phyloP scores from a whole-genome alignment of 2,113 vertebrate species.

The Serilophus lunatus region DNA sequence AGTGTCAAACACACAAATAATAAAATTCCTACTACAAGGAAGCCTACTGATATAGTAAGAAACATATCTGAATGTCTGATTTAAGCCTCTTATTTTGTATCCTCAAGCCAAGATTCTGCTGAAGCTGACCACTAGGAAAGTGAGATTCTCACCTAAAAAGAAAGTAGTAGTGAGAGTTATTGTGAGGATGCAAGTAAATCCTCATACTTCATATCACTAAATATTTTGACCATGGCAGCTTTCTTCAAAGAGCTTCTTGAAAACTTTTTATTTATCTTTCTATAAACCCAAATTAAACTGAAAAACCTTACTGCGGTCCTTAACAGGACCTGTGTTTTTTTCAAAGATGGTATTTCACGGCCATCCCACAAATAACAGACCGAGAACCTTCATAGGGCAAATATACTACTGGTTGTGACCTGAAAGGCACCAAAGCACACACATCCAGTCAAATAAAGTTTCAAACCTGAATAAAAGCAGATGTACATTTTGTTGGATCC shows the following conservation, averaged over 20 bases:
- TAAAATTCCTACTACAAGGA: background rate
- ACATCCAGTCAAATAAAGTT: slow-evolving; percentile 51
- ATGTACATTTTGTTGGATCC: slow-evolving; percentile 84
- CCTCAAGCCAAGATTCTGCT: background rate
- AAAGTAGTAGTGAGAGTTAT: background rate
- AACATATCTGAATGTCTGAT: background rate
- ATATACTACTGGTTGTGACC: background rate
- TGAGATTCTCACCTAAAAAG: background rate
- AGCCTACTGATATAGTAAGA: background rate
- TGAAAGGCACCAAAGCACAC: background rate
- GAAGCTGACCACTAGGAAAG: background rate
- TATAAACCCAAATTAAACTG: background rate
- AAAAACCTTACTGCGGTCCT: background rate
- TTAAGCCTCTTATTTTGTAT: background rate
- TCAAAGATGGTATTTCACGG: background rate
- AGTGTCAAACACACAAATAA: background rate
- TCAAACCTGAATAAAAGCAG: slow-evolving; percentile 87
- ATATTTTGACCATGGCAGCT: background rate
- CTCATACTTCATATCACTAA: background rate
- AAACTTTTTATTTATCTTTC: background rate
- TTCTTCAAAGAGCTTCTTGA: background rate
- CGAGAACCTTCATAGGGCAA: background rate
- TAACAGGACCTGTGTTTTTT: background rate
- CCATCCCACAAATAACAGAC: background rate
- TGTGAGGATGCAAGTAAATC: background rate